Conservation (phyloP, 2,888 invertebrate species). For the Dasysyrphus tricinctus region DNA sequence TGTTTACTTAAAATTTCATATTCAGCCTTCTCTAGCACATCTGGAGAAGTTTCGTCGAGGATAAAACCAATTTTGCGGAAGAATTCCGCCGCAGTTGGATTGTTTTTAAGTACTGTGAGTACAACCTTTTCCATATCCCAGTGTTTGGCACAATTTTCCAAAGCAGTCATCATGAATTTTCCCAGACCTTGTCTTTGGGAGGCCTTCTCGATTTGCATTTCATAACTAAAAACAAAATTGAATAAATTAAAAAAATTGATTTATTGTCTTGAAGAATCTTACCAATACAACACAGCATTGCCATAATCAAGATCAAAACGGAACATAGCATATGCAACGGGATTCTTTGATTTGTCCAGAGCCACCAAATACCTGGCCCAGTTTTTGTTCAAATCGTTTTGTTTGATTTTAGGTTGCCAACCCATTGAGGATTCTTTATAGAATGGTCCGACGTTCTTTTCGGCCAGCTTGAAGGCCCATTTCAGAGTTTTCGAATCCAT, state of each 20-base stretch:
- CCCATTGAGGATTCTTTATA: constrained; percentile 84
- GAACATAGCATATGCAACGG: constrained; percentile 90
- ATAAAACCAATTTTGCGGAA: constrained; percentile 88
- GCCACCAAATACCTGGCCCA: constrained; percentile 87
- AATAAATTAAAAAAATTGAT: not conserved
- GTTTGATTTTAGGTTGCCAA: constrained; percentile 87
- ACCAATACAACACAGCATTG: constrained; percentile 89
- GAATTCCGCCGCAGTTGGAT: constrained; percentile 87
- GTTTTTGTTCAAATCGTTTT: constrained; percentile 87
- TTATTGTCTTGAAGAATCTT: constrained; percentile 76
- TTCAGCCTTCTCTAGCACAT: constrained; percentile 85
- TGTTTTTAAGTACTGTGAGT: constrained; percentile 90
- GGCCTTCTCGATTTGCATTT: constrained; percentile 89
- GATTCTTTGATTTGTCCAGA: constrained; percentile 81
- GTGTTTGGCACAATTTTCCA: constrained; percentile 89
- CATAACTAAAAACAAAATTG: constrained; percentile 86
- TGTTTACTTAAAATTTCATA: constrained; percentile 87
- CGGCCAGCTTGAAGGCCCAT: constrained; percentile 83
- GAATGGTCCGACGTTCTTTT: constrained; percentile 81
- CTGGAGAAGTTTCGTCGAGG: constrained; percentile 88
- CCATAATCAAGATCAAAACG: constrained; percentile 90
- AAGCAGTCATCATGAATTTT: constrained; percentile 89
- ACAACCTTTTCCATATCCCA: constrained; percentile 90
- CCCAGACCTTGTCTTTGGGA: constrained; percentile 90
- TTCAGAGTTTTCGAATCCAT: constrained; percentile 81